A percentile compares a stretch with the other conserved stretches of the same genome.
These are phyloP conservation scores for Oophaga pumilio DNA, from an alignment of 2,113 vertebrate genomes.

Conservation along the genomic window DNA sequence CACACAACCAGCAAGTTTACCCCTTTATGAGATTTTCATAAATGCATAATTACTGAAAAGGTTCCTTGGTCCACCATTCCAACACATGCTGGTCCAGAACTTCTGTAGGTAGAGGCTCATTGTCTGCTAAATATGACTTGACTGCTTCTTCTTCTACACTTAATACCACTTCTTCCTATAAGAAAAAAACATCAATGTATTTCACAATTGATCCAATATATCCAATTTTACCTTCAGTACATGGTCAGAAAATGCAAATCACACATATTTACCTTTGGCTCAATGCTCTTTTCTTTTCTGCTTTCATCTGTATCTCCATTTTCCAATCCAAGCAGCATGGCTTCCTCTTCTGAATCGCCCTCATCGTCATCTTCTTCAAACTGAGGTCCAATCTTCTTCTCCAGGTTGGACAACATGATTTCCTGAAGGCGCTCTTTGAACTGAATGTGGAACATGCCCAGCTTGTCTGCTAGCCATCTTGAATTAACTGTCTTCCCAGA, in stretches of 20 bases:
- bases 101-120: conserved; percentile 72
- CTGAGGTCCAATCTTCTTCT: conserved; percentile 69
- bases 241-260: not conserved
- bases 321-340: conserved; percentile 57
- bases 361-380: conserved; percentile 75
- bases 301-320: not conserved
- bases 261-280: conserved; percentile 20
- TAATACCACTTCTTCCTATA: conserved; percentile 69
- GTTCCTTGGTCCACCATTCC: conserved; percentile 88
- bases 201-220: not conserved
- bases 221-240: not conserved
- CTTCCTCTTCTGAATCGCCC: conserved; percentile 67
- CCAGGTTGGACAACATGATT: conserved; percentile 82
- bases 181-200: conserved; percentile 1
- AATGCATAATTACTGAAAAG: conserved; percentile 78
- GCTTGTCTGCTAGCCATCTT: conserved; percentile 78
- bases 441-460: conserved; percentile 90
- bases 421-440: conserved; percentile 88
- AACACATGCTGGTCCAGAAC: conserved; percentile 79
- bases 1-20: not conserved
- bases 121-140: conserved; percentile 76
- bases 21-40: not conserved
- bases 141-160: conserved; percentile 85
- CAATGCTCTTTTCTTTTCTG: not conserved
- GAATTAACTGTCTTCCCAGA: conserved; percentile 84